Base-by-base conservation (phyloP, 2,113 vertebrate species). In the Glaucomys volans region DNA sequence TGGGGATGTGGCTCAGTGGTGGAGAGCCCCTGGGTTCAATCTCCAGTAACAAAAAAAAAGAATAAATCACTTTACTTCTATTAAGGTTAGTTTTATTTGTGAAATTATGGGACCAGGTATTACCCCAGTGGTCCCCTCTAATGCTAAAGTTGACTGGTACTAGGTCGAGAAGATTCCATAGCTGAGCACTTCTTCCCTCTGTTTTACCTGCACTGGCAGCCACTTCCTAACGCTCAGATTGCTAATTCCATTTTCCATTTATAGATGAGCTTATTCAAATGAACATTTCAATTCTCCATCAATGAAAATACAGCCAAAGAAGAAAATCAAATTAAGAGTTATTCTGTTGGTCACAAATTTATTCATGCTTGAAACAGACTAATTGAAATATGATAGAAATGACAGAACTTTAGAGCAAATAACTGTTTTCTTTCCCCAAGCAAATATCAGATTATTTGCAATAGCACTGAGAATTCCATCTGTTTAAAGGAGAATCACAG, bases 221-320 rank as follows among this genome's bases (percentile, higher is more conserved):
- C 5, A 32, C 28, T 72, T 94, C 69, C 74, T 18, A 95, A 96
- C 77, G 90, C 14, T 85, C 42, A 86, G 69, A 82, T 94, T 76
- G 85, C 57, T 64, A 72, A 72, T 85, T 87, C 40, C 69, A 13
- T 14, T 91, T 93, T 95, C 76, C 28, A 62, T 37, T 93, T 94
- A 76, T 37, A 94, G 59, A 84, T 81, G 54, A 92, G 5, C 16
- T 88, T 87, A 66, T 50, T n/a, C 35, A 90, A 47, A 92, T 54
- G 71, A 88, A 80, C 77, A 35, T 5, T 84, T 92, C 90, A 87
- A 94, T 90, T 92, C 11, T 90, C 72, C 57, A 75, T 57, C 84
- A 95, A 17, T 87, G 40, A 95, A 96, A 96, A 92, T 22, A 92
- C 3, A 66, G 42, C 10, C 44, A 59, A 85, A 91, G 82, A 95